These are phyloP conservation scores for Eupeodes latifasciatus DNA, from an alignment of 2,888 invertebrate species.

Conservation along the genomic window DNA sequence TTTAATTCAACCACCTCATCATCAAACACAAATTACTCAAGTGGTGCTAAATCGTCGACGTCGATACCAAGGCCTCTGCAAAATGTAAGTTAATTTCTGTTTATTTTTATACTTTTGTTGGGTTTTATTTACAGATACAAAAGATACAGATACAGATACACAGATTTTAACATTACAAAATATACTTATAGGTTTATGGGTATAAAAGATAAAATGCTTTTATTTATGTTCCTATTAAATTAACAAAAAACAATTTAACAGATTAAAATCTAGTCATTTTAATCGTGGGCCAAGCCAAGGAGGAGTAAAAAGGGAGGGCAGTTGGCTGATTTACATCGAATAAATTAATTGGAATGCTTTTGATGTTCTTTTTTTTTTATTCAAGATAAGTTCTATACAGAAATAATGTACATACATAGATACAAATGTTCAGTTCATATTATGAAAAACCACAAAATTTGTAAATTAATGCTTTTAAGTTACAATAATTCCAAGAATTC, in stretches of 20 bases:
- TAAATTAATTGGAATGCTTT: constrained; percentile 7
- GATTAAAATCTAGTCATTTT: not conserved
- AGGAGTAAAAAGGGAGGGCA: too few relatives aligned
- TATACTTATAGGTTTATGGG: not conserved
- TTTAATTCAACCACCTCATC: constrained; percentile 79
- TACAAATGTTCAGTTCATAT: too few relatives aligned
- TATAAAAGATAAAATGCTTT: not conserved
- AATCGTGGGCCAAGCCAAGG: too few relatives aligned
- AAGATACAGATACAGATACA: not conserved
- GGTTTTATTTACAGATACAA: not conserved
- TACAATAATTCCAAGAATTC: not conserved
- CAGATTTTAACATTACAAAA: not conserved
- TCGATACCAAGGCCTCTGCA: constrained; percentile 82
- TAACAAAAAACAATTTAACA: not conserved
- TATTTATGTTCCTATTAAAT: not conserved
- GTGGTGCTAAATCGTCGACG: constrained; percentile 80
- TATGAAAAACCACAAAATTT: too few relatives aligned
- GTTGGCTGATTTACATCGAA: not conserved
- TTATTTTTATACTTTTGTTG: not conserved
- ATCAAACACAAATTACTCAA: constrained; percentile 79
- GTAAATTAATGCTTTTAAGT: too few relatives aligned
- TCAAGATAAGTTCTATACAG: too few relatives aligned
- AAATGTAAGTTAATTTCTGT: constrained; percentile 80
- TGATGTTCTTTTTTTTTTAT: not conserved
- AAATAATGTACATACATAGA: too few relatives aligned